A percentile compares a stretch with the other conserved stretches of the same genome.
Conservation (phyloP, 2,888 invertebrate species). For the Rhabditoides inermis region DNA sequence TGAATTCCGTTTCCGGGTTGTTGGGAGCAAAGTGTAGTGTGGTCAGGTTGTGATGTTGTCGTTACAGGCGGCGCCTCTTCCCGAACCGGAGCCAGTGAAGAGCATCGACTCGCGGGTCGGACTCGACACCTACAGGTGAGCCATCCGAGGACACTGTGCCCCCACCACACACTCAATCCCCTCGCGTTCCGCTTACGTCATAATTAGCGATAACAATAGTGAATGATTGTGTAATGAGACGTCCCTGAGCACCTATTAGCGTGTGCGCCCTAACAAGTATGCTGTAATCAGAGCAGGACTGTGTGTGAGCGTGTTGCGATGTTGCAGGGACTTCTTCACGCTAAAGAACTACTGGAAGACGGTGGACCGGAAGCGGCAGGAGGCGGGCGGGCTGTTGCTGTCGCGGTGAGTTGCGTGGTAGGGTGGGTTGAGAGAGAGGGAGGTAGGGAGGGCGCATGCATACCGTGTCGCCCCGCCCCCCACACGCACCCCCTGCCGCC, state of each 20-base stretch:
- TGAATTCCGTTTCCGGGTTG: too few relatives aligned
- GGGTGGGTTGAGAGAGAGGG: not conserved
- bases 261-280: too few relatives aligned
- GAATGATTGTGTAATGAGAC: too few relatives aligned
- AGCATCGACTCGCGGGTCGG: constrained; percentile 43
- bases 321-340: constrained; percentile 47
- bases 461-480: not conserved
- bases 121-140: constrained; percentile 41
- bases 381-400: constrained; percentile 30
- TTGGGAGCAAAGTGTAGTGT: not conserved
- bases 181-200: too few relatives aligned
- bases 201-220: too few relatives aligned
- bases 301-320: too few relatives aligned
- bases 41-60: not conserved
- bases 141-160: too few relatives aligned
- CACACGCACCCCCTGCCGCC: not conserved
- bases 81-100: constrained; percentile 44
- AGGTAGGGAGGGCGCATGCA: not conserved
- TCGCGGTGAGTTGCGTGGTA: constrained; percentile 24
- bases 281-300: too few relatives aligned
- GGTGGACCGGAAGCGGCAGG: constrained; percentile 39
- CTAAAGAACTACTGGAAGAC: constrained; percentile 52
- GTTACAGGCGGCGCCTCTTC: constrained; percentile 23
- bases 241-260: too few relatives aligned
- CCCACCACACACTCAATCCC: too few relatives aligned